Conservation (phyloP, 2,797 vertebrate species). For the Enteromius viviparus region DNA sequence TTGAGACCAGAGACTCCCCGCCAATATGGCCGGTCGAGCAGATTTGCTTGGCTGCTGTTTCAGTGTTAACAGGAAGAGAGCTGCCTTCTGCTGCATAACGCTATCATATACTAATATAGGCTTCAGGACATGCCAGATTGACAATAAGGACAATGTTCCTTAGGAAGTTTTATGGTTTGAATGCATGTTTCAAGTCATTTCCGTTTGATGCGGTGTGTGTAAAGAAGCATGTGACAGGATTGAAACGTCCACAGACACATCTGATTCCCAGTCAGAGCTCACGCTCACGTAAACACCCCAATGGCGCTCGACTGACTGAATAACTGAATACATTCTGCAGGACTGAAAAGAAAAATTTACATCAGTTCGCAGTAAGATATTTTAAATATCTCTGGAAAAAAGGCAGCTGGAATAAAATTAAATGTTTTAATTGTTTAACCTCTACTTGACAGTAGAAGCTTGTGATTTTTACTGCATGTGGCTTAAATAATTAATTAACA, state of each 20-base stretch:
- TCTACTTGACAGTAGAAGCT: not conserved
- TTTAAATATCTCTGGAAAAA: not conserved
- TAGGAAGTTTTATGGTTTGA: not conserved
- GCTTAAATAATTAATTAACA: not conserved
- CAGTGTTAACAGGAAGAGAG: conserved; percentile 19
- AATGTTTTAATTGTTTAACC: not conserved
- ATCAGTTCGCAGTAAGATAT: not conserved
- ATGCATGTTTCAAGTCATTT: conserved; percentile 5
- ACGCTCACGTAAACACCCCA: not conserved
- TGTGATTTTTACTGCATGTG: not conserved
- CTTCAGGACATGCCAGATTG: not conserved
- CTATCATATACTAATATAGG: not conserved
- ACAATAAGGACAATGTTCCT: not conserved
- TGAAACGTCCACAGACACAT: not conserved
- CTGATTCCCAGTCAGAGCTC: conserved; percentile 19
- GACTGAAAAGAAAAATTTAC: not conserved
- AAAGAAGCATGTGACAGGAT: not conserved
- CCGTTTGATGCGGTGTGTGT: not conserved
- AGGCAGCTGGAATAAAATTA: not conserved
- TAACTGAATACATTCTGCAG: not conserved
- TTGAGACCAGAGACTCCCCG: conserved; percentile 42
- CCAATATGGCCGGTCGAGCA: conserved; percentile 31
- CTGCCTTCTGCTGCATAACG: conserved; percentile 23
- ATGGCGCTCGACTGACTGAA: not conserved
- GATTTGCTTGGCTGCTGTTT: conserved; percentile 40